These are phyloP conservation scores for Pachydiplax longipennis DNA, from an alignment of 2,888 invertebrate genomes.

Conservation along the genomic window DNA sequence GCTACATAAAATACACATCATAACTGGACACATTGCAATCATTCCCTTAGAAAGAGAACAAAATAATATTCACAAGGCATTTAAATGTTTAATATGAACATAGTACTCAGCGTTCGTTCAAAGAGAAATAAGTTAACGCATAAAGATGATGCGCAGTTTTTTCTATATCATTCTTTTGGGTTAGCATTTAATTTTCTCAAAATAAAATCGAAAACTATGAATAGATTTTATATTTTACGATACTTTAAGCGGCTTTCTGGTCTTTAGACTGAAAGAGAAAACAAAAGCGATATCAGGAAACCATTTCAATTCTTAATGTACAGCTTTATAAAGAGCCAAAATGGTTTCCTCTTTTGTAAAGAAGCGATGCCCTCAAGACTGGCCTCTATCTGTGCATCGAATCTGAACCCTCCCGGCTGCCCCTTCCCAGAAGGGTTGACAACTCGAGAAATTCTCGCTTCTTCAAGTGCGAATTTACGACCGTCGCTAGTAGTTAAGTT, in stretches of 20 bases:
- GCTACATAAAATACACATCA: too few species aligned
- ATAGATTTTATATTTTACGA: conserved; percentile 27
- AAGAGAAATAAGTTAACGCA: too few species aligned
- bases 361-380: background rate
- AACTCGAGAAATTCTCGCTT: background rate
- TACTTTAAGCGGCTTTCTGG: background rate
- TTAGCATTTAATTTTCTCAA: too few species aligned
- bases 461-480: background rate
- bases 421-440: background rate
- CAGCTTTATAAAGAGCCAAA: conserved; percentile 12
- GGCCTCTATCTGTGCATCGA: background rate
- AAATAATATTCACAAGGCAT: too few species aligned
- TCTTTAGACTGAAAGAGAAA: too few species aligned
- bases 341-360: background rate
- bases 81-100: too few species aligned
- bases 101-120: too few species aligned
- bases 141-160: too few species aligned
- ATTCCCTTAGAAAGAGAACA: too few species aligned
- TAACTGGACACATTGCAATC: too few species aligned
- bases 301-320: background rate
- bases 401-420: background rate
- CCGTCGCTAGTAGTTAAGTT: background rate
- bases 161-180: too few species aligned
- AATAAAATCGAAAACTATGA: too few species aligned
- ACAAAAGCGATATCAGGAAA: background rate